Evolutionary conservation across 2,888 invertebrate species (phyloP).

Genomic region (Amphipyra tragopoginis): DNA sequence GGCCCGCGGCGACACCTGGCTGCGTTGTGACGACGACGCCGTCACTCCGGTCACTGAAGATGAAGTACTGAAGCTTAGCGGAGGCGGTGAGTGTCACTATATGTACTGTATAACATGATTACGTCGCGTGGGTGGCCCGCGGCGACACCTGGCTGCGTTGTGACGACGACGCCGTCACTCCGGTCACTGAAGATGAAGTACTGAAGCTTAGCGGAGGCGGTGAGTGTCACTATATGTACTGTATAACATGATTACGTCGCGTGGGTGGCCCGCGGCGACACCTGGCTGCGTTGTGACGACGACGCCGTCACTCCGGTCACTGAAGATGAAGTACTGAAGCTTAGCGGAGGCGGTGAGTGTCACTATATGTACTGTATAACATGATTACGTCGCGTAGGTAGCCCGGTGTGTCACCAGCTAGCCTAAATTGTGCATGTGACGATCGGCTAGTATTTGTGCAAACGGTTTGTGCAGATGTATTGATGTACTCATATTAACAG

Average conservation of each 20-base stretch:
- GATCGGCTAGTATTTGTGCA: too few species aligned
- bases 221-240: too few species aligned
- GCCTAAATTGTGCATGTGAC: too few species aligned
- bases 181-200: conserved; percentile 98
- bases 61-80: conserved; percentile 99
- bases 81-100: conserved; percentile 92
- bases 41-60: conserved; percentile 97
- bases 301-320: conserved; percentile 96
- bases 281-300: conserved; percentile 99
- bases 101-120: too few species aligned
- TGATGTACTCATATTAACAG: too few species aligned
- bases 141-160: conserved; percentile 96
- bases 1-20: conserved; percentile 93
- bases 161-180: conserved; percentile 98
- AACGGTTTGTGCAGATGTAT: too few species aligned
- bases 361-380: too few species aligned
- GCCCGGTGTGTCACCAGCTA: too few species aligned
- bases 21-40: conserved; percentile 99
- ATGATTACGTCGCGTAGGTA: too few species aligned
- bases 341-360: conserved; percentile 94
- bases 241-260: conserved; percentile 99
- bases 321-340: conserved; percentile 98
- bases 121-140: conserved; percentile 98
- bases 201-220: conserved; percentile 97
- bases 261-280: conserved; percentile 94